Evolutionary conservation across 2,113 vertebrate species (phyloP).

Genomic region (Strix uralensis): DNA sequence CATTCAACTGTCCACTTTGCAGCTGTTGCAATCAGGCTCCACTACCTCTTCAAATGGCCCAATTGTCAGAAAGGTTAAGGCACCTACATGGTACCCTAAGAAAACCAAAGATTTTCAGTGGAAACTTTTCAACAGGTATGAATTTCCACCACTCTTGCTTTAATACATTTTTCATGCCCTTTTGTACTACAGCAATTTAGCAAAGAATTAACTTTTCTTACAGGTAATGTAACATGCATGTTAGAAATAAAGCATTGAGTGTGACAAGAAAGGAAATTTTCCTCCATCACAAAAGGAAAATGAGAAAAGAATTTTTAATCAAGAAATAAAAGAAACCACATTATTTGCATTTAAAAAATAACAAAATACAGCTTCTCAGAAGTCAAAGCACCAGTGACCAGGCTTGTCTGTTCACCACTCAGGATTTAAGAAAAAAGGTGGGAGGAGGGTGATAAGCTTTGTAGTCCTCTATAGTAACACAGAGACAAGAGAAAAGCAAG

Average conservation of each 20-base stretch:
- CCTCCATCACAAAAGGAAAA: neutral
- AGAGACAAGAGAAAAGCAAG: neutral
- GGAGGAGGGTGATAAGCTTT: neutral
- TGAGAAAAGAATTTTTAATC: neutral
- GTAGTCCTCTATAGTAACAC: neutral
- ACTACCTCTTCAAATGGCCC: neutral
- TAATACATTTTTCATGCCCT: neutral
- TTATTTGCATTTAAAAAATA: neutral
- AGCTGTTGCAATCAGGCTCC: neutral
- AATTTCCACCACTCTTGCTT: neutral
- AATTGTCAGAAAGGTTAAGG: neutral
- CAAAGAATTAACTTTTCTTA: neutral
- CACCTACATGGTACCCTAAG: neutral
- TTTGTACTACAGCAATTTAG: neutral
- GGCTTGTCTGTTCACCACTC: neutral
- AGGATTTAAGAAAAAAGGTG: neutral
- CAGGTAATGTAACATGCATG: neutral
- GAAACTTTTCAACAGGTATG: neutral
- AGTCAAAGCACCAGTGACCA: neutral
- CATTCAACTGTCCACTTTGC: neutral
- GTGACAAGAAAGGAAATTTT: neutral
- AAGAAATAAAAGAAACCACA: conserved; percentile 1
- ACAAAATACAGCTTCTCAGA: neutral
- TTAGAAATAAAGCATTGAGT: conserved; percentile 16
- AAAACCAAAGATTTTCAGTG: neutral